Conservation (phyloP, 2,797 vertebrate species). For the Tiaroga cobitis region DNA sequence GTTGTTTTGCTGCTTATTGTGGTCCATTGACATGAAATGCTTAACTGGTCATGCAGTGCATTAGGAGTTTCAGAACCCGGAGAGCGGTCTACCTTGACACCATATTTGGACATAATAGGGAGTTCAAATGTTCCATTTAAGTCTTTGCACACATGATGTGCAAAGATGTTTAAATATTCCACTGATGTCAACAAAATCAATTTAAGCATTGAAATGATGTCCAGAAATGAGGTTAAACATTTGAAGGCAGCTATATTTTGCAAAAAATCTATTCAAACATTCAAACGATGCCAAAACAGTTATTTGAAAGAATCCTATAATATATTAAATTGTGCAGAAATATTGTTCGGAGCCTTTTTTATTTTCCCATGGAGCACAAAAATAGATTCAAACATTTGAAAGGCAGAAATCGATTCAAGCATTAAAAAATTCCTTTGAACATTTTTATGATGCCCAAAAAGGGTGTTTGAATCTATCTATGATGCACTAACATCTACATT, state of each 20-base stretch:
- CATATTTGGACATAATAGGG: not conserved
- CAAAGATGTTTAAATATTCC: not conserved
- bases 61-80: not conserved
- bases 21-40: conserved; percentile 17
- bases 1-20: conserved; percentile 15
- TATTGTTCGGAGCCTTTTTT: not conserved
- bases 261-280: not conserved
- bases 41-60: not conserved
- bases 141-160: not conserved
- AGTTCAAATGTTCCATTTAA: not conserved
- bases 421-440: not conserved
- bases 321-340: not conserved
- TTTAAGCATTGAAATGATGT: not conserved
- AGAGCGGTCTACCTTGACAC: not conserved
- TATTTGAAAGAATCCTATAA: not conserved
- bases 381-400: not conserved
- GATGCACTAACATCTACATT: not conserved
- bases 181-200: not conserved
- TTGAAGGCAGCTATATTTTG: not conserved
- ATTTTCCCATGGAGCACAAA: too few relatives aligned
- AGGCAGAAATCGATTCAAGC: not conserved
- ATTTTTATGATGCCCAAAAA: not conserved
- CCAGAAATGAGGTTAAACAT: not conserved
- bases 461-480: not conserved
- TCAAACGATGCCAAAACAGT: not conserved